Evolutionary conservation across 2,113 vertebrate genomes (phyloP), one percentile per base, ranked within the genome.

Genomic region (Pitta sordida): DNA sequence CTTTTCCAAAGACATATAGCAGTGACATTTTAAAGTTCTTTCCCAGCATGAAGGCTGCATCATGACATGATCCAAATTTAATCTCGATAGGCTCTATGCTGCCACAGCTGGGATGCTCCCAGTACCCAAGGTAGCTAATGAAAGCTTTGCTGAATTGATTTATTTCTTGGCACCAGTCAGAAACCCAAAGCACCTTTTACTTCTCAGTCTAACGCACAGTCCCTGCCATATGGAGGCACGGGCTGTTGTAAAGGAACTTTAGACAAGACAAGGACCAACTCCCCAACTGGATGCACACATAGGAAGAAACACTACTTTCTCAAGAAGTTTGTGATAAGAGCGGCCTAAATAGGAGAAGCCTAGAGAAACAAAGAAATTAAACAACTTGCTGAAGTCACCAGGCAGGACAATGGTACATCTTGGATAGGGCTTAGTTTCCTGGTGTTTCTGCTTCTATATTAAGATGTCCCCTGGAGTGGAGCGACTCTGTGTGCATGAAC

Each of bases 121-220:
- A 23, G 37, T 73, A 91, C 91, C 86, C 89, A 91, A 46, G 49
- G 78, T 51, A 92, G 53, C 53, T 89, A 96, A 91, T 84, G 46
- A 62, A 89, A 67, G 32, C 41, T 91, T 87, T 91, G 77, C 91
- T 93, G 91, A 88, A 96, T 90, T 94, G 13, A 94, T 89, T 96
- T 89, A 68, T 73, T 93, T 89, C 10, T 96, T 92, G 81, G 93
- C 91, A 89, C 62, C 53, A 65, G 64, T 65, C 58, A 82, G 53
- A 86, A 91, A 41, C 34, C 32, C 69, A 83, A 93, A 88, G 36
- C 36, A 85, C 29, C 53, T 89, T 93, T 56, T 69, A 69, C 74
- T 92, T 89, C 36, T 94, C 88, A 83, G 75, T 88, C 68, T 70
- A 95, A 78, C 39, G 56, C 88, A 83, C 59, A 88, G 6, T 37